These are phyloP conservation scores for Aphyosemion australe DNA, from an alignment of 2,113 vertebrate species.

Conservation along the genomic window DNA sequence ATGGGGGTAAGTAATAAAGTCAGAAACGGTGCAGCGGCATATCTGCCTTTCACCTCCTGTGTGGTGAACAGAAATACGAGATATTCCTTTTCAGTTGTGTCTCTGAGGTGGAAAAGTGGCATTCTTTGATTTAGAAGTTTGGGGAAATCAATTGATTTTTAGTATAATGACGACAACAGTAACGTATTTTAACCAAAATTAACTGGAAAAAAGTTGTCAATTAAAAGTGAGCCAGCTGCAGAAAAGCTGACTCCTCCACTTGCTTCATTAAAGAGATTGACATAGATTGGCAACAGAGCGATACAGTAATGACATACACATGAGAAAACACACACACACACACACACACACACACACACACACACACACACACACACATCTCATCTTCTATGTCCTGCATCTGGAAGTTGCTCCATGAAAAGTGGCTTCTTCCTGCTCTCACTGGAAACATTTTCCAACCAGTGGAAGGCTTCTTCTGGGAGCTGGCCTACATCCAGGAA, in stretches of 20 bases:
- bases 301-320: slow-evolving; percentile 53
- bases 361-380: slow-evolving; percentile 50
- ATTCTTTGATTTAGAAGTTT: slow-evolving; percentile 16
- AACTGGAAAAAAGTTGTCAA: slow-evolving; percentile 15
- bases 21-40: slow-evolving; percentile 54
- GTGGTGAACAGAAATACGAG: slow-evolving; percentile 44
- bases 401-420: slow-evolving; percentile 80
- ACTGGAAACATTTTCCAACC: slow-evolving; percentile 81
- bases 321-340: slow-evolving; percentile 31
- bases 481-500: slow-evolving; percentile 80
- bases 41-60: slow-evolving; percentile 58
- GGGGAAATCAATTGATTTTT: not conserved
- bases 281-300: slow-evolving; percentile 28
- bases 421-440: slow-evolving; percentile 81
- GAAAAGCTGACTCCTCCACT: slow-evolving; percentile 27
- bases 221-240: slow-evolving; percentile 33
- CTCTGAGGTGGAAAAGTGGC: slow-evolving; percentile 8
- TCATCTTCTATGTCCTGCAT: slow-evolving; percentile 72
- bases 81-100: slow-evolving; percentile 36
- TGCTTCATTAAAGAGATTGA: slow-evolving; percentile 45
- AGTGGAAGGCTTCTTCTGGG: slow-evolving; percentile 78
- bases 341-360: slow-evolving; percentile 22
- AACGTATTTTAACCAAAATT: slow-evolving; percentile 14
- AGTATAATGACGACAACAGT: not conserved
- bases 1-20: slow-evolving; percentile 67